Base-by-base conservation (phyloP, 2,888 invertebrate species). In the Caenorhabditis doughertyi region DNA sequence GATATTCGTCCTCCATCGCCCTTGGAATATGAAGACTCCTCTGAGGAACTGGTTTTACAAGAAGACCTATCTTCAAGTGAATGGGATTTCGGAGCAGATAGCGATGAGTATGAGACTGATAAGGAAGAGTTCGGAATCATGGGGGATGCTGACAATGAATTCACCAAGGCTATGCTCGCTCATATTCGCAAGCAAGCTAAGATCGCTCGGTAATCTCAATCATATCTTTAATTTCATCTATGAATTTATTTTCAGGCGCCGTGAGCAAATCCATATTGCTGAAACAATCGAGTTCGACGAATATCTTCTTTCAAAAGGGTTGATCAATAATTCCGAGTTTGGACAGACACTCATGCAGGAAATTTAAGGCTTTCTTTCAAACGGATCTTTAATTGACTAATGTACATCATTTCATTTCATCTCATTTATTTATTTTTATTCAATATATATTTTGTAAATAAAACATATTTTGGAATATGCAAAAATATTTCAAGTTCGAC, bases 261-360 rank as follows among this genome's bases (percentile, higher is more conserved):
- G 18, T 1, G 51, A 35, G 13, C 21, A 51, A 35, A 11, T 27
- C 18, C 35, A 35, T 16, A 65, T 65, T 16, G 32, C 32, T 3
- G 29, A 51, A 2, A 27, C 49, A 1, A 32, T 65, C 5, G 21
- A 23, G 7, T 32, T 27, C 47, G 65, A 65, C 21, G 65, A 65
- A 25, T 51, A 23, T 32, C 21, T 65, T 1, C 35, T 65, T 4
- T 23, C 7, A 2, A 39, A 65, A 21, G 65, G 65, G 11, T 13
- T 65, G n/a, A 65, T 65, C 9, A 25, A 65, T 8, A 9, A 29
- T 5, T 23, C 49, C 16, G 51, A 51, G 7, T 65, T 65, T 25
- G 65, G 65, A 21, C 32, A 51, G 11, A 47, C 65, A 21, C 21
- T 65, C n/a, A 65, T 65, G 27, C 23, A 44, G 2, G 44, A 42